These are phyloP conservation scores for Panagrolaimus sp. DNA, from an alignment of 1,140 invertebrate species.

Conservation along the genomic window DNA sequence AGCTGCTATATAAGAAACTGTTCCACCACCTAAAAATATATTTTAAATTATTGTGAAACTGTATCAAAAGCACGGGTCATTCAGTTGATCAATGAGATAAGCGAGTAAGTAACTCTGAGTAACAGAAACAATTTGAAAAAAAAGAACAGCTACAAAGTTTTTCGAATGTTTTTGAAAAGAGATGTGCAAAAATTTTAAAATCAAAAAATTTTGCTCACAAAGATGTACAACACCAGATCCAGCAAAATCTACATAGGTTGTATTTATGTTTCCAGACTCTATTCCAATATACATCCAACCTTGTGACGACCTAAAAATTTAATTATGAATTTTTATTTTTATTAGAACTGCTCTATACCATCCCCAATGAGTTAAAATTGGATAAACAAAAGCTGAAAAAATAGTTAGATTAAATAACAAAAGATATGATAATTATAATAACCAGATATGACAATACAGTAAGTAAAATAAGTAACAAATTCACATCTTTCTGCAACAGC, in stretches of 20 bases:
- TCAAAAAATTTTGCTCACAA: slow-evolving; percentile 26
- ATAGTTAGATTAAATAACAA: background rate
- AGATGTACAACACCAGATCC: slow-evolving; percentile 50
- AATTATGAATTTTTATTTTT: too few species aligned
- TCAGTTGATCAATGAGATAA: too few species aligned
- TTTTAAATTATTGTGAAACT: too few species aligned
- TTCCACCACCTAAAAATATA: slow-evolving; percentile 59
- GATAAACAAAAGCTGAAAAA: slow-evolving; percentile 63
- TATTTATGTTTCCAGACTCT: slow-evolving; percentile 35
- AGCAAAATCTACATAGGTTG: slow-evolving; percentile 39
- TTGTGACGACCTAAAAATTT: slow-evolving; percentile 32
- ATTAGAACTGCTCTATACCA: slow-evolving; percentile 54
- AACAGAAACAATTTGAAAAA: too few species aligned
- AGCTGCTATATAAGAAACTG: slow-evolving; percentile 63
- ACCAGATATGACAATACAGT: slow-evolving; percentile 62
- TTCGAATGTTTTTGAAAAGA: too few species aligned
- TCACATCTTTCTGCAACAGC: slow-evolving; percentile 63
- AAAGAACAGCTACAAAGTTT: too few species aligned
- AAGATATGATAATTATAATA: slow-evolving; percentile 38
- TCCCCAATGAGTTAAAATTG: slow-evolving; percentile 64
- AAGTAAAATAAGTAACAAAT: slow-evolving; percentile 64
- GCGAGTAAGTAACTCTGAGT: too few species aligned
- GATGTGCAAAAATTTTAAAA: too few species aligned
- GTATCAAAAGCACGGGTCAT: too few species aligned
- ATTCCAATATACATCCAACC: slow-evolving; percentile 43